Evolutionary conservation across 53 echinoderm and acorn worm species (phyloP).

Genomic region (Pentamera pediparva): DNA sequence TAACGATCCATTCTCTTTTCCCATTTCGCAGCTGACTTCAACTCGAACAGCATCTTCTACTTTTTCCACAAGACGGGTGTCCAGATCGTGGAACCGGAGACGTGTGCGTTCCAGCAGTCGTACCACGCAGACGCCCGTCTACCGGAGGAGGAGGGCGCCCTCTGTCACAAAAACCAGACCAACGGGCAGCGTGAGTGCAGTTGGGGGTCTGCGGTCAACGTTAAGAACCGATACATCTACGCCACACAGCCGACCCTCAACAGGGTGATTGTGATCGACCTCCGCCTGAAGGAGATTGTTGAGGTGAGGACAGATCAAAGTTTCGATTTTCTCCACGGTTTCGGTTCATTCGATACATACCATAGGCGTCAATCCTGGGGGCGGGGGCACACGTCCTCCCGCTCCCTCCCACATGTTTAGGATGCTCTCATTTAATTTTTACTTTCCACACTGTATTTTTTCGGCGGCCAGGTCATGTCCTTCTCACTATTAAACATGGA

Average conservation of each 20-base stretch:
- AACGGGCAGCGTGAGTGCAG: constrained; percentile 42
- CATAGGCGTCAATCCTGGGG: too few relatives aligned
- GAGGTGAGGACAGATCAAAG: constrained; percentile 71
- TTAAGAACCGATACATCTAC: constrained; percentile 71
- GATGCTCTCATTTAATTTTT: too few relatives aligned
- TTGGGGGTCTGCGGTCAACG: constrained; percentile 83
- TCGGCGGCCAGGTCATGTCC: too few relatives aligned
- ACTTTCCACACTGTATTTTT: too few relatives aligned
- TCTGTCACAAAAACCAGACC: constrained; percentile 51
- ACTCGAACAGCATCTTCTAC: constrained; percentile 66
- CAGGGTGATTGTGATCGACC: constrained; percentile 73
- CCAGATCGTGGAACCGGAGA: constrained; percentile 79
- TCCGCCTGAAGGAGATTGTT: constrained; percentile 62
- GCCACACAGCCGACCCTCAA: constrained; percentile 79
- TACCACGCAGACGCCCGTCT: constrained; percentile 57
- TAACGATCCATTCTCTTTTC: too few relatives aligned
- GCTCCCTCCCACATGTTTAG: too few relatives aligned
- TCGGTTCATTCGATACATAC: too few relatives aligned
- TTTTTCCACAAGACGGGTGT: constrained; percentile 85
- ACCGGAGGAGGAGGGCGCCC: constrained; percentile 59
- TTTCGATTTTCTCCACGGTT: too few relatives aligned
- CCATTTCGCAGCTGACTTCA: constrained; percentile 38
- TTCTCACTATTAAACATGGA: too few relatives aligned
- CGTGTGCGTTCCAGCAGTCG: constrained; percentile 66
- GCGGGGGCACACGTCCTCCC: too few relatives aligned